These are phyloP conservation scores for Copidosoma aretas DNA, from an alignment of 2,888 invertebrate genomes.

Conservation along the genomic window DNA sequence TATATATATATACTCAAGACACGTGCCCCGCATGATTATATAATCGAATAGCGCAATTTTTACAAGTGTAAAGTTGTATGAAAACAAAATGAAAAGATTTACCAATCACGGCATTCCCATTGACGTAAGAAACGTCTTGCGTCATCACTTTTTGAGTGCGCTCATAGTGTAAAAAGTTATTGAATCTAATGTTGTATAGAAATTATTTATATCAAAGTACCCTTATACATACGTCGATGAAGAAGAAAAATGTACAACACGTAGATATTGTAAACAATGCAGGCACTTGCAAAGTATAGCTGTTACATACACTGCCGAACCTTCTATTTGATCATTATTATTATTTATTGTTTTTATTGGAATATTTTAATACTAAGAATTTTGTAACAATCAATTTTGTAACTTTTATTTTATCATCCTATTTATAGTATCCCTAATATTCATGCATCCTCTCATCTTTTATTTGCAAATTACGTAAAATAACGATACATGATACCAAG, in stretches of 20 bases:
- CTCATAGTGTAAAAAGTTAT: constrained; percentile 43
- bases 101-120: constrained; percentile 42
- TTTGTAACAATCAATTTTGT: constrained; percentile 60
- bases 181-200: constrained; percentile 41
- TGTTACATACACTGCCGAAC: constrained; percentile 62
- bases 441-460: background rate
- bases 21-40: constrained; percentile 2
- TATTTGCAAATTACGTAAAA: background rate
- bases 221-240: constrained; percentile 44
- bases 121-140: constrained; percentile 38
- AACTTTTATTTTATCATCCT: constrained; percentile 36
- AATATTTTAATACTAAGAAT: constrained; percentile 63
- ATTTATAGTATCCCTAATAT: constrained; percentile 20
- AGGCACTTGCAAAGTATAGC: constrained; percentile 44
- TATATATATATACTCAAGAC: too few relatives aligned
- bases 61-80: constrained; percentile 28
- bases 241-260: constrained; percentile 37
- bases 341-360: constrained; percentile 63
- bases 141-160: constrained; percentile 40
- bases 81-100: constrained; percentile 32
- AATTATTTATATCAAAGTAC: constrained; percentile 43
- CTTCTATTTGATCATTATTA: constrained; percentile 60
- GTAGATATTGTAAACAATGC: constrained; percentile 45
- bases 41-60: constrained; percentile 14
- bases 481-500: too few relatives aligned